Conservation (phyloP, 1,140 invertebrate species). For the Drosophila fuyamai region DNA sequence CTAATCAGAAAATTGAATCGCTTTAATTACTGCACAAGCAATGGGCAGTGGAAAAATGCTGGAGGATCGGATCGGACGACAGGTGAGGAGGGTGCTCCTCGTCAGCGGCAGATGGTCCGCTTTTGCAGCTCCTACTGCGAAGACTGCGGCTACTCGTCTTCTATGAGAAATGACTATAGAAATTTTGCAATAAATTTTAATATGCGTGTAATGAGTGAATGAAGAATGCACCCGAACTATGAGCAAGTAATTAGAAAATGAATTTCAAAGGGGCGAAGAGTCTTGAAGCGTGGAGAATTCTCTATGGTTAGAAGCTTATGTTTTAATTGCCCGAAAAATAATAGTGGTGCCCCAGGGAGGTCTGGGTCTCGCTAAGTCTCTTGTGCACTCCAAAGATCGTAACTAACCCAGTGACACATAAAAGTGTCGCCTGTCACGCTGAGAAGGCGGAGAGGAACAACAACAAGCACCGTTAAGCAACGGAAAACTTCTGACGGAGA, state of each 20-base stretch:
- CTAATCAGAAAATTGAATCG: slow-evolving; percentile 84
- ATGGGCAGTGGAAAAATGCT: slow-evolving; percentile 53
- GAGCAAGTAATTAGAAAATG: slow-evolving; percentile 71
- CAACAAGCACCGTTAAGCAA: slow-evolving; percentile 50
- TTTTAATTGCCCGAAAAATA: slow-evolving; percentile 59
- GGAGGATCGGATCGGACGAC: slow-evolving; percentile 17
- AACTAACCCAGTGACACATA: slow-evolving; percentile 79
- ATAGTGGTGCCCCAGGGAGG: slow-evolving; percentile 26
- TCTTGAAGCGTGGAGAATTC: not conserved
- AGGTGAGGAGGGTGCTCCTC: slow-evolving; percentile 13
- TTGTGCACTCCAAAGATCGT: slow-evolving; percentile 3
- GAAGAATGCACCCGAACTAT: slow-evolving; percentile 68
- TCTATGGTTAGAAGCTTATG: not conserved
- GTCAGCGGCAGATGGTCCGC: slow-evolving; percentile 39
- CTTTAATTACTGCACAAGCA: slow-evolving; percentile 84
- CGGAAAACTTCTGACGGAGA: slow-evolving; percentile 3
- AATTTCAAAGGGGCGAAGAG: slow-evolving; percentile 25
- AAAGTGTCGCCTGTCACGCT: slow-evolving; percentile 77
- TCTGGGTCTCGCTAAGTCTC: not conserved
- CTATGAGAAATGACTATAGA: slow-evolving; percentile 81
- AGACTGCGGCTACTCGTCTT: slow-evolving; percentile 60
- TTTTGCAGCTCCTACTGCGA: slow-evolving; percentile 19
- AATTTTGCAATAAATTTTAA: slow-evolving; percentile 83
- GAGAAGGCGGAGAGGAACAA: slow-evolving; percentile 18
- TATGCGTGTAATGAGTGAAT: slow-evolving; percentile 80